phyloP scores from a whole-genome alignment of 2,797 vertebrate genomes.

The Rhincodon typus region DNA sequence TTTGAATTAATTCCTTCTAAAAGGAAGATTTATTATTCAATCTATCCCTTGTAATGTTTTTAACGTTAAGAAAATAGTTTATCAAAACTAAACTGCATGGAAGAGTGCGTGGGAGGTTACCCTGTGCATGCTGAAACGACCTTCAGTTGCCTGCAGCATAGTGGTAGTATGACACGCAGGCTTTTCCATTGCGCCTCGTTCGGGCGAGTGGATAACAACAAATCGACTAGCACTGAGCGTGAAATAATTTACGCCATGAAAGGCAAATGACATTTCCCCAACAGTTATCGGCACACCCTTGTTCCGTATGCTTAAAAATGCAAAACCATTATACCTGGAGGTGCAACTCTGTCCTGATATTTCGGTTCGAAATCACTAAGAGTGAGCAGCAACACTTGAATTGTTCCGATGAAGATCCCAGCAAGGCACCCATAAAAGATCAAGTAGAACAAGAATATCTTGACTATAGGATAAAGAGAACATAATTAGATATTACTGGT shows the following conservation, averaged over 20 bases:
- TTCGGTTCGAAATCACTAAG: conserved; percentile 83
- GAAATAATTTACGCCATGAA: background rate
- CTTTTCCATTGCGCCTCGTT: conserved; percentile 26
- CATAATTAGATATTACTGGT: conserved; percentile 37
- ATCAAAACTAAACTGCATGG: background rate
- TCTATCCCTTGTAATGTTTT: background rate
- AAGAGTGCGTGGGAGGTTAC: background rate
- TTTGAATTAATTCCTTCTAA: background rate
- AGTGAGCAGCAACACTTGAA: conserved; percentile 90
- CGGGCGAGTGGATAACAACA: background rate
- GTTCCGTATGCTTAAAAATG: background rate
- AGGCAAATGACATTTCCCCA: background rate
- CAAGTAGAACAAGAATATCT: conserved; percentile 90
- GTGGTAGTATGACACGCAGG: background rate
- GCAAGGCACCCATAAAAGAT: conserved; percentile 97
- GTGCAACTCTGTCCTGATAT: conserved; percentile 94
- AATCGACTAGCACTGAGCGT: background rate
- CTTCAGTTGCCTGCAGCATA: conserved; percentile 12
- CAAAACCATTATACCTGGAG: conserved; percentile 76
- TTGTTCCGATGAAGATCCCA: conserved; percentile 95
- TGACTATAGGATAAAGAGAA: conserved; percentile 65
- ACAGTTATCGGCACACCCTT: background rate
- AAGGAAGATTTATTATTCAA: background rate
- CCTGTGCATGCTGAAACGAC: background rate
- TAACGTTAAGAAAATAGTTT: background rate